Percentiles rank a stretch among this genome's conserved stretches.
Conservation (phyloP, 2,113 vertebrate genomes). For the Malurus elegans region DNA sequence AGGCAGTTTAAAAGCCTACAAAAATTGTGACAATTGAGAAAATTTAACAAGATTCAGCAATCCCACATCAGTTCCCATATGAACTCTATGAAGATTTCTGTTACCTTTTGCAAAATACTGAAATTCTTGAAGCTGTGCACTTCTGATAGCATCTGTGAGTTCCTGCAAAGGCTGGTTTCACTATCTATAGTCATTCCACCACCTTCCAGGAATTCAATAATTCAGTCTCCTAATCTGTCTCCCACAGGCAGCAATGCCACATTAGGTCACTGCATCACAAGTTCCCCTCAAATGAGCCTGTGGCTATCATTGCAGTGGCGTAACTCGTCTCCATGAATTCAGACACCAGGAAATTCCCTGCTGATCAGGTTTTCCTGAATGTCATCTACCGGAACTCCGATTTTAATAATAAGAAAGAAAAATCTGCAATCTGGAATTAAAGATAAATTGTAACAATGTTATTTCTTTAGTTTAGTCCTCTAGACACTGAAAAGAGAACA, state of each 20-base stretch:
- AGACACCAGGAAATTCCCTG: slow-evolving; percentile 70
- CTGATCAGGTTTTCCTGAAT: slow-evolving; percentile 67
- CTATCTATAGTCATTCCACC: slow-evolving; percentile 34
- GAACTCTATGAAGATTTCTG: not conserved
- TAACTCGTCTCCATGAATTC: slow-evolving; percentile 46
- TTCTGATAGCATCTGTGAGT: not conserved
- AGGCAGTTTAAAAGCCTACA: slow-evolving; percentile 1
- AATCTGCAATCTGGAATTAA: slow-evolving; percentile 27
- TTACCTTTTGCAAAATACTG: not conserved
- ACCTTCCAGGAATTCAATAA: slow-evolving; percentile 52
- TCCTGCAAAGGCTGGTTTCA: not conserved
- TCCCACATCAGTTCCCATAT: not conserved
- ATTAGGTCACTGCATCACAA: slow-evolving; percentile 30
- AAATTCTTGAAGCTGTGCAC: not conserved
- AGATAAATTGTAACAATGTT: slow-evolving; percentile 22
- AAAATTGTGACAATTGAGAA: slow-evolving; percentile 18
- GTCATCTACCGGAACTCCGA: slow-evolving; percentile 40
- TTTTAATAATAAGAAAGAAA: slow-evolving; percentile 41
- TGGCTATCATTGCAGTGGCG: slow-evolving; percentile 17
- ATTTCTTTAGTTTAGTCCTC: not conserved
- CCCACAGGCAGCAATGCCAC: slow-evolving; percentile 30
- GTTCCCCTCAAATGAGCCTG: slow-evolving; percentile 20
- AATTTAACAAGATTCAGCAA: slow-evolving; percentile 20
- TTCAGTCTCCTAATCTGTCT: slow-evolving; percentile 54
- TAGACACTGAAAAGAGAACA: not conserved